Evolutionary conservation across 2,797 vertebrate species (phyloP).

Genomic region (Epinephelus malabaricus): DNA sequence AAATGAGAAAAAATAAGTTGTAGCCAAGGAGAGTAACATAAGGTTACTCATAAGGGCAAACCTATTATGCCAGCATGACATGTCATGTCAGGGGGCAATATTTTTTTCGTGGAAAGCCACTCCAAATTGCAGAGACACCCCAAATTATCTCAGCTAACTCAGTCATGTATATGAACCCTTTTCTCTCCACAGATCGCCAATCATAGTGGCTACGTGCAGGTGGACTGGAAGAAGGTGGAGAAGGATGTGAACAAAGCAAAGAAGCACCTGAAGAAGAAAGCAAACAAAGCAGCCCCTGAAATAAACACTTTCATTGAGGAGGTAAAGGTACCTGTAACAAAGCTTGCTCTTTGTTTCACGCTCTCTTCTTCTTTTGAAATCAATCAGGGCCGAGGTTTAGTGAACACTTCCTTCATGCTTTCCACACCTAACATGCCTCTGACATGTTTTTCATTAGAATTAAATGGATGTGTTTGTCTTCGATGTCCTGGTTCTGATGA

Average conservation of each 20-base stretch:
- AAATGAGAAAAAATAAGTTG: too few species aligned
- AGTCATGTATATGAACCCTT: not conserved
- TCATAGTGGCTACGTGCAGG: conserved; percentile 96
- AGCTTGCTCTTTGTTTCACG: conserved; percentile 46
- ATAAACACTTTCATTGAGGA: conserved; percentile 96
- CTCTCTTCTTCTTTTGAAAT: conserved; percentile 1
- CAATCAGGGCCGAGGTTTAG: too few species aligned
- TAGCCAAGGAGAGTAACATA: not conserved
- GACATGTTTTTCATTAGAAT: not conserved
- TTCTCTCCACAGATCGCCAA: conserved; percentile 91
- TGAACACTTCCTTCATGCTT: not conserved
- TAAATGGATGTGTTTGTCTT: not conserved
- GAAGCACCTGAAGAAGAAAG: conserved; percentile 96
- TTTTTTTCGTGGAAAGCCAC: too few species aligned
- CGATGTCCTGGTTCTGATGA: not conserved
- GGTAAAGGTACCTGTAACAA: conserved; percentile 86
- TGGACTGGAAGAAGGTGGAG: conserved; percentile 98
- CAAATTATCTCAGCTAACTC: too few species aligned
- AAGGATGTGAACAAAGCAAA: conserved; percentile 99
- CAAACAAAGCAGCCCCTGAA: conserved; percentile 96
- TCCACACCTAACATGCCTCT: not conserved
- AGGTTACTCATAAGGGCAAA: not conserved
- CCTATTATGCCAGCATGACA: too few species aligned
- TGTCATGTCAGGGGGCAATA: not conserved
- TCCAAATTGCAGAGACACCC: too few species aligned